Conservation (phyloP, 1,140 invertebrate genomes). For the Pogonognathellus flavescens region DNA sequence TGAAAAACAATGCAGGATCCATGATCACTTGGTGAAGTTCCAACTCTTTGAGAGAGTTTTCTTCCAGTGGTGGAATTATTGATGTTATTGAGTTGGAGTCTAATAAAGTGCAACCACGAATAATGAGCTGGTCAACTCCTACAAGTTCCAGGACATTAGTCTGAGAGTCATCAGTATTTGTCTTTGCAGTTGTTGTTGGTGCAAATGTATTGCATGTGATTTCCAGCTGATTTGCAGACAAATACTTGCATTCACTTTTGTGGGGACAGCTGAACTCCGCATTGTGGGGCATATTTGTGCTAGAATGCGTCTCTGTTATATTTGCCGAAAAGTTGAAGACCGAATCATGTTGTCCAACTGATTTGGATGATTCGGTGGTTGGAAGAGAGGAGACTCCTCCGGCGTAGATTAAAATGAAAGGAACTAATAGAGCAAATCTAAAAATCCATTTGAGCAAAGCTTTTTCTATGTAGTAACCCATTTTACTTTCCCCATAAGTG, state of each 20-base stretch:
- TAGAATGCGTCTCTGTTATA: not conserved
- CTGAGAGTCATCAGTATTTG: not conserved
- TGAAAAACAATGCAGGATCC: slow-evolving; percentile 57
- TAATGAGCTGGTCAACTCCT: not conserved
- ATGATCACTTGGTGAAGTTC: slow-evolving; percentile 47
- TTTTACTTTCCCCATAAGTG: slow-evolving; percentile 51
- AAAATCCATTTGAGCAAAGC: slow-evolving; percentile 43
- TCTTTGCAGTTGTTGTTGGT: not conserved
- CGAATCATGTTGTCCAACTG: not conserved
- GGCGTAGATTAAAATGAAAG: slow-evolving; percentile 10
- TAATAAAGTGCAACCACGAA: not conserved
- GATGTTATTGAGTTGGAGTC: not conserved
- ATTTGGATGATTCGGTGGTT: not conserved
- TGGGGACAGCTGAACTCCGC: slow-evolving; percentile 21
- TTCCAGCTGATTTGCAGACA: not conserved
- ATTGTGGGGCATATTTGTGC: not conserved
- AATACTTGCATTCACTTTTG: slow-evolving; percentile 24
- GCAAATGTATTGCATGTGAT: slow-evolving; percentile 1
- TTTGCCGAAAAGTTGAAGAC: not conserved
- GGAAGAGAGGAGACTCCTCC: not conserved
- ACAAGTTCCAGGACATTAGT: not conserved
- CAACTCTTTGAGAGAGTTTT: slow-evolving; percentile 25
- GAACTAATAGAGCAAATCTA: slow-evolving; percentile 31
- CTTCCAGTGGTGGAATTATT: slow-evolving; percentile 1
- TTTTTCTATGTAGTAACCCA: slow-evolving; percentile 21